phyloP scores from a whole-genome alignment of 2,888 invertebrate genomes.

The Brachypterus glaber region DNA sequence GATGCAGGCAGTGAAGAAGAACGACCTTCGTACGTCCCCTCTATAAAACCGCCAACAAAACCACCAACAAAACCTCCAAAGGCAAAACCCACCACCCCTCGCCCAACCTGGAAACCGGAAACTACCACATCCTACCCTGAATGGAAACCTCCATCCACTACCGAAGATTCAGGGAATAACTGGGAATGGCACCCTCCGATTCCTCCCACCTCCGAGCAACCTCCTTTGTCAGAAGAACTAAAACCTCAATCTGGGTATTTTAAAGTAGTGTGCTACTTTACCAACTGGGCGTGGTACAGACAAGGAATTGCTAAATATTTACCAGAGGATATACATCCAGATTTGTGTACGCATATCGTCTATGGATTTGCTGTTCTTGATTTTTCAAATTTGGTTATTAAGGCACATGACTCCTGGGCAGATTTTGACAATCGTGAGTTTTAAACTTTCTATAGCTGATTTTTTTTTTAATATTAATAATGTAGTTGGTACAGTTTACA shows the following conservation, averaged over 20 bases:
- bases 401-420: constrained; percentile 84
- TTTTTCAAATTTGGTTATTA: constrained; percentile 64
- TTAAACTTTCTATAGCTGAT: background rate
- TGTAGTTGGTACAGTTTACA: no score
- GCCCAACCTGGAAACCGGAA: constrained; percentile 17
- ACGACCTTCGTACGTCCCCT: constrained; percentile 14
- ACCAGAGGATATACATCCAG: constrained; percentile 78
- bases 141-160: constrained; percentile 21
- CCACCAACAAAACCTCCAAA: constrained; percentile 22
- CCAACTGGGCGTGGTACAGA: constrained; percentile 91
- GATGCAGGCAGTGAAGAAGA: constrained; percentile 6
- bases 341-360: constrained; percentile 84
- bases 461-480: no score
- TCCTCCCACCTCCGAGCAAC: constrained; percentile 35
- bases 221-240: constrained; percentile 39
- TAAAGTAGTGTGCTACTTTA: constrained; percentile 84
- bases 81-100: constrained; percentile 11
- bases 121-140: constrained; percentile 16
- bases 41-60: constrained; percentile 24
- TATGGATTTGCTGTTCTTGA: constrained; percentile 92
- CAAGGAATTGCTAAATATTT: constrained; percentile 71
- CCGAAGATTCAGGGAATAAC: constrained; percentile 19
- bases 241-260: constrained; percentile 55
- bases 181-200: constrained; percentile 34
- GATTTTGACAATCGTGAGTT: constrained; percentile 75